Evolutionary conservation across 2,797 vertebrate genomes (phyloP).

Genomic region (Poecile montanus): DNA sequence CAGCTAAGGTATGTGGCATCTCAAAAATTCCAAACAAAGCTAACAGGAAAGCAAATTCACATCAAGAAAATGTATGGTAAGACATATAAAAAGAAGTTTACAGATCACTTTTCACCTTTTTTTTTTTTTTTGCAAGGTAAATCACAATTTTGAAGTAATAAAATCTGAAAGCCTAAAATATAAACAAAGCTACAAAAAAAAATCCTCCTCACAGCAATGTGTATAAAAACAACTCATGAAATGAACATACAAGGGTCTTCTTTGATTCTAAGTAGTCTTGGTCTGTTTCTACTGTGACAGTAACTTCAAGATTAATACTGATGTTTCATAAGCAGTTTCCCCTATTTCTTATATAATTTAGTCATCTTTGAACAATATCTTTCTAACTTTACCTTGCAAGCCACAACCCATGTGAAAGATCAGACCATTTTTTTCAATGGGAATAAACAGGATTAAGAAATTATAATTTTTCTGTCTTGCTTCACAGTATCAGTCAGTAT

Average conservation of each 20-base stretch:
- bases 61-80: neutral
- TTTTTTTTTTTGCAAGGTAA: neutral
- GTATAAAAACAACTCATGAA: neutral
- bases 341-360: neutral
- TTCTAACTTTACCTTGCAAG: neutral
- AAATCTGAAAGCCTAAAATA: neutral
- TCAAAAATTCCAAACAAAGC: neutral
- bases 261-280: neutral
- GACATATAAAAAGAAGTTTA: neutral
- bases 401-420: constrained; percentile 1
- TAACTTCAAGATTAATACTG: neutral
- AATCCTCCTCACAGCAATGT: neutral
- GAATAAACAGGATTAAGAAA: neutral
- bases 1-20: neutral
- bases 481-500: neutral
- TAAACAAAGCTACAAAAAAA: neutral
- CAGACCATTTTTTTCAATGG: neutral
- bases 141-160: neutral
- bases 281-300: neutral
- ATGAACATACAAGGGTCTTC: neutral
- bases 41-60: neutral
- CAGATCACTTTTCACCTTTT: neutral
- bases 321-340: neutral
- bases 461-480: neutral
- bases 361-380: neutral